Base-by-base conservation (phyloP, 2,888 invertebrate genomes). In the Orchesellides sinensis region DNA sequence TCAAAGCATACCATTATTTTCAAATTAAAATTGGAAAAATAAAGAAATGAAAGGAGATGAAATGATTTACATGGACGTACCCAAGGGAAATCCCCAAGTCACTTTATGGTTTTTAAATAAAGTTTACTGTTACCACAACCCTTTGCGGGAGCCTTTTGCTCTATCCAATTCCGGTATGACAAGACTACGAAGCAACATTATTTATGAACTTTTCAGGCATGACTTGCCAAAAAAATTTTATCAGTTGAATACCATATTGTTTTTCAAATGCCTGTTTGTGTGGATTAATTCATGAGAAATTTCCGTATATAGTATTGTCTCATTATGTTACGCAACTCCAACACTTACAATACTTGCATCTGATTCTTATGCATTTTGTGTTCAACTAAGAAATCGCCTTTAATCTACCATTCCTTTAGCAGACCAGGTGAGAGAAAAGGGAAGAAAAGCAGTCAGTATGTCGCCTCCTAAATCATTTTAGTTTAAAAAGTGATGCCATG, bases 391-490 rank as follows among this genome's bases (percentile, higher is more conserved):
- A n/a, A n/a, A n/a, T n/a, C n/a, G n/a, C n/a, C n/a, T n/a, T 69
- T 47, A 10, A 32, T 49, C 49, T 49, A 25, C 52, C 40, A 23
- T 14, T 35, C 4, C 21, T 23, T 45, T 47, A 29, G 27, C 61
- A 73, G 32, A n/a, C 29, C 21, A 74, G 74, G 63, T 74, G 63
- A 52, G 63, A 74, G 19, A 27, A 45, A 40, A 40, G 25, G 25
- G 56, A 47, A 19, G 21, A 52, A 45, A 63, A 17, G 47, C 35
- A 63, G 61, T 29, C 73, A 23, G 63, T 52, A 47, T 72, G 61
- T 74, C 73, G 61, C 73, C 73, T 49, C 32, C 63, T 74, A 74
- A 74, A 74, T 74, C 73, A 74, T 74, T 63, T 49, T 63, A 2
- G 1, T 59, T 27, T 27, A 45, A 74, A 49, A 40, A 63, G 73